Percentiles rank a stretch among this genome's conserved stretches.
Conservation (phyloP, 2,113 vertebrate species). For the Osmerus mordax region DNA sequence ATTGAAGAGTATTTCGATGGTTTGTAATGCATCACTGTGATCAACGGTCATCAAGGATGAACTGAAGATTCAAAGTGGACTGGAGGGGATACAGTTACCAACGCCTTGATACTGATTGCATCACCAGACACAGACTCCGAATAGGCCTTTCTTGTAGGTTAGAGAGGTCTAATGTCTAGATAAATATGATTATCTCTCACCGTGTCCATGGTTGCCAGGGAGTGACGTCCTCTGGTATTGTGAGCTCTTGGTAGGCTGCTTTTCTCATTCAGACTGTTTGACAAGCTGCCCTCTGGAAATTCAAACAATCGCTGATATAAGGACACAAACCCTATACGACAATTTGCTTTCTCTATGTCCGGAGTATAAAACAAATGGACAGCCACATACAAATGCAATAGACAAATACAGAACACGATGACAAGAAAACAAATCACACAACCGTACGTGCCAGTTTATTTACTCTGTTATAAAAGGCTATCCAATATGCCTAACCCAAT, state of each 20-base stretch:
- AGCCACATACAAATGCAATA: too few relatives aligned
- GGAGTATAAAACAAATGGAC: too few relatives aligned
- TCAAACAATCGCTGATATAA: background rate
- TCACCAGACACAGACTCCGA: too few relatives aligned
- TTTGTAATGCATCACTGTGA: background rate
- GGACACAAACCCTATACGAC: background rate
- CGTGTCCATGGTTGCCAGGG: constrained; percentile 81
- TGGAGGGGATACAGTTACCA: too few relatives aligned
- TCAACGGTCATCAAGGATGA: background rate
- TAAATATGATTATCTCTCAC: constrained; percentile 62
- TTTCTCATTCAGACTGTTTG: constrained; percentile 95
- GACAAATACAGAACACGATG: background rate
- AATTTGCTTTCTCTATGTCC: background rate
- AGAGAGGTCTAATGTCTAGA: too few relatives aligned
- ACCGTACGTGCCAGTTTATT: background rate
- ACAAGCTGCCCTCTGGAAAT: constrained; percentile 90
- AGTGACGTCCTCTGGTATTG: constrained; percentile 84
- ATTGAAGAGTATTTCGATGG: background rate
- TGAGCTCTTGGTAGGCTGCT: constrained; percentile 89
- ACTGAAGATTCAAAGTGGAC: background rate
- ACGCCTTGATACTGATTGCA: too few relatives aligned
- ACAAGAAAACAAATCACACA: background rate
- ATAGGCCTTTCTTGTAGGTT: too few relatives aligned
- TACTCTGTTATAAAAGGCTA: background rate
- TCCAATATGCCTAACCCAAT: constrained; percentile 4